phyloP scores from a whole-genome alignment of 2,797 vertebrate genomes.

The Dallia pectoralis region DNA sequence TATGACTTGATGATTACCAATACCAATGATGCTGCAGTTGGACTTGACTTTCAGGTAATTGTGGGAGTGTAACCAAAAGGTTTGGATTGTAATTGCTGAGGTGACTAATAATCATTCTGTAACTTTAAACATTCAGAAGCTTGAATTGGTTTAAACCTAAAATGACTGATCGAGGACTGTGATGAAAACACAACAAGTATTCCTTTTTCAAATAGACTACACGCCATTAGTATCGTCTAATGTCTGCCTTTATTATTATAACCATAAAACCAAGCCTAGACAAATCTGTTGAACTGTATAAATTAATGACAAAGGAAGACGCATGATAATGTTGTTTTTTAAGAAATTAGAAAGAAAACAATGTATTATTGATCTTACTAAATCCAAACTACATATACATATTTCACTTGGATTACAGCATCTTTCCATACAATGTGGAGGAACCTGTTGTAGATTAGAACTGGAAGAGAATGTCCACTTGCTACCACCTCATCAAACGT shows the following conservation, averaged over 20 bases:
- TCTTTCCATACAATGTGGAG: slow-evolving; percentile 9
- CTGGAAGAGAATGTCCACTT: slow-evolving; percentile 6
- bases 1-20: too few relatives aligned
- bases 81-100: too few relatives aligned
- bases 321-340: neutral
- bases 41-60: too few relatives aligned
- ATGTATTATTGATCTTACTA: slow-evolving; percentile 44
- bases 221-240: too few relatives aligned
- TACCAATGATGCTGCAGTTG: too few relatives aligned
- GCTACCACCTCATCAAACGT: slow-evolving; percentile 1
- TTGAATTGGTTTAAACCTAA: too few relatives aligned
- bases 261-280: neutral
- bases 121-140: too few relatives aligned
- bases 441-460: slow-evolving; percentile 14
- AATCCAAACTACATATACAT: slow-evolving; percentile 39
- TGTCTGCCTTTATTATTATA: neutral
- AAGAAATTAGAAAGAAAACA: slow-evolving; percentile 15
- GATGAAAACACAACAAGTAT: too few relatives aligned
- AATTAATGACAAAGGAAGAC: neutral
- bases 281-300: neutral
- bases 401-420: slow-evolving; percentile 36
- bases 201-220: too few relatives aligned
- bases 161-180: too few relatives aligned
- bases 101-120: too few relatives aligned
- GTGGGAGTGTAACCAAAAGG: too few relatives aligned